Base-by-base conservation (phyloP, 2,113 vertebrate genomes). In the Tichodroma muraria region DNA sequence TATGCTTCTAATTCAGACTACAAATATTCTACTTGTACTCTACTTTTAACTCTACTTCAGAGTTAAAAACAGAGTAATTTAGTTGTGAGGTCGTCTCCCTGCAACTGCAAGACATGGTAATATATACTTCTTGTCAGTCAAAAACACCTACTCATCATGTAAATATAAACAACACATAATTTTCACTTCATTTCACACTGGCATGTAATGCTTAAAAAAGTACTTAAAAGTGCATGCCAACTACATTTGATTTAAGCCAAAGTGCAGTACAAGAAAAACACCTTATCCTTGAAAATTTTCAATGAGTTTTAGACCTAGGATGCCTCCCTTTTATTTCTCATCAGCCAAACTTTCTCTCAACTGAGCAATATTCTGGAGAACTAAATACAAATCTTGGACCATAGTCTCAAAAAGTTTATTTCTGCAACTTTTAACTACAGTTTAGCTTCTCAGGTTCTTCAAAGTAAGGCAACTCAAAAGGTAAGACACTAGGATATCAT, bases 111-210 rank as follows among this genome's bases (percentile, higher is more conserved):
- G 82, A 77, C 91, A 49, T 25, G 15, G 47, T 79, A 91, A 75
- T 78, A 80, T 57, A n/a, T 75, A 93, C 91, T 90, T 91, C 69
- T 86, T 80, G 68, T 86, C 72, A 75, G 88, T 85, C 85, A 95
- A 71, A 90, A 94, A 10, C 88, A 92, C 92, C 90, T 90, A 90
- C 88, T 91, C 82, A 60, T 57, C 42, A 7, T 85, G 88, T 93
- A 94, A 95, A 94, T 95, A 83, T 88, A 97, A 96, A 90, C 56
- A 95, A 86, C 92, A 93, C 54, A 5, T 81, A 90, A 88, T 93
- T 97, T 96, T 95, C 77, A 77, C 75, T 94, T 89, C 80, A 89
- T 84, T 90, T 87, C 73, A 83, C 64, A 37, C 66, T 88, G 78
- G 28, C 42, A 78, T 69, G 40, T 79, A 84, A 47, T 80, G 31